phyloP scores from a whole-genome alignment of 2,797 vertebrate genomes.

The Pogoniulus pusillus region DNA sequence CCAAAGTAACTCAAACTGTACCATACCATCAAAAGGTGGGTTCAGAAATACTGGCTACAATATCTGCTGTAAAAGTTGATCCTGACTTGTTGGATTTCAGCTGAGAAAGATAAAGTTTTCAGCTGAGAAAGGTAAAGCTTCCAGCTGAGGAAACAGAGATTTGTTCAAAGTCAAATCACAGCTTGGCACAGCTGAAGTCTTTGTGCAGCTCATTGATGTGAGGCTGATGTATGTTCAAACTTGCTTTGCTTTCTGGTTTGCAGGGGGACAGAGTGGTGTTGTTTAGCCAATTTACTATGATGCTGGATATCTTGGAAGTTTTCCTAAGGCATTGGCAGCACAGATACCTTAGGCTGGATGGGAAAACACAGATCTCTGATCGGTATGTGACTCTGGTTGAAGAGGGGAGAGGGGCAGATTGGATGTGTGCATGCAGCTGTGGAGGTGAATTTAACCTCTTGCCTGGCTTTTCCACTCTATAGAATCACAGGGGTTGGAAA shows the following conservation, averaged over 20 bases:
- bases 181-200: background rate
- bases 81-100: background rate
- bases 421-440: background rate
- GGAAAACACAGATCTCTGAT: constrained; percentile 92
- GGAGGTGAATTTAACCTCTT: background rate
- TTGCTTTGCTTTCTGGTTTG: constrained; percentile 35
- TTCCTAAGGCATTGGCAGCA: constrained; percentile 88
- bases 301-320: constrained; percentile 95
- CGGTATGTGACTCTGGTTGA: constrained; percentile 77
- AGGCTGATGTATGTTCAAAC: background rate
- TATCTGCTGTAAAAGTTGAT: background rate
- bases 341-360: constrained; percentile 90
- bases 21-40: background rate
- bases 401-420: background rate
- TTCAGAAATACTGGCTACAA: background rate
- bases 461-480: background rate
- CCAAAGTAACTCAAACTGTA: background rate
- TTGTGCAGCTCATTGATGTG: background rate
- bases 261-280: constrained; percentile 94
- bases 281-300: constrained; percentile 98
- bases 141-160: background rate
- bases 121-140: background rate
- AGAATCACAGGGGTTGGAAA: background rate
- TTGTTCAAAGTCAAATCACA: background rate
- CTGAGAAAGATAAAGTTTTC: background rate